phyloP scores from a whole-genome alignment of 1,140 invertebrate genomes.

The Microplitis mediator region DNA sequence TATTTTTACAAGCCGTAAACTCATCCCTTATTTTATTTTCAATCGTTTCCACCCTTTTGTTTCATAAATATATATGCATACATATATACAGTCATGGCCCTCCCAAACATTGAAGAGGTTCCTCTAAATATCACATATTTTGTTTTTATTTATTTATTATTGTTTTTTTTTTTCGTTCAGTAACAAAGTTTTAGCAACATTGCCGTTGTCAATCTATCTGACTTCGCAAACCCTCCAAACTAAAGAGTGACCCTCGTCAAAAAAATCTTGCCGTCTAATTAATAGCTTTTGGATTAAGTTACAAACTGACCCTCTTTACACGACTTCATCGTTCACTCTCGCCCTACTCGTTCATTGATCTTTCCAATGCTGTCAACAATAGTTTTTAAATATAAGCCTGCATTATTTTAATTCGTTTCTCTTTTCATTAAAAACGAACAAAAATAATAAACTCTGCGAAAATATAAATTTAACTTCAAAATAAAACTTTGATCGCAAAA shows the following conservation, averaged over 20 bases:
- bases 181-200: not conserved
- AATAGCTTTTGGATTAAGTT: slow-evolving; percentile 25
- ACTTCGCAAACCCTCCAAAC: not conserved
- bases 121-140: too few species aligned
- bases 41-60: not conserved
- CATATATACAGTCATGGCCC: not conserved
- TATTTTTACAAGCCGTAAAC: not conserved
- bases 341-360: not conserved
- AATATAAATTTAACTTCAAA: too few species aligned
- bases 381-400: too few species aligned
- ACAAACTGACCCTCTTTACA: slow-evolving; percentile 11
- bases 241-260: slow-evolving; percentile 6
- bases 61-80: too few species aligned
- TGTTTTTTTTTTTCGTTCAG: too few species aligned
- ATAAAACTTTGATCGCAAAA: too few species aligned
- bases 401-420: too few species aligned
- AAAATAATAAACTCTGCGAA: too few species aligned
- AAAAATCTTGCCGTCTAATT: slow-evolving; percentile 17
- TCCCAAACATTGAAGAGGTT: not conserved
- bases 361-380: not conserved
- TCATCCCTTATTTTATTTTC: slow-evolving; percentile 4
- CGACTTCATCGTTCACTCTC: not conserved
- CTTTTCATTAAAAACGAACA: too few species aligned
- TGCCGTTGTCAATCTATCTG: not conserved
- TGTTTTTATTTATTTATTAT: too few species aligned